Conservation (phyloP, 2,113 vertebrate species). For the Dromas ardeola region DNA sequence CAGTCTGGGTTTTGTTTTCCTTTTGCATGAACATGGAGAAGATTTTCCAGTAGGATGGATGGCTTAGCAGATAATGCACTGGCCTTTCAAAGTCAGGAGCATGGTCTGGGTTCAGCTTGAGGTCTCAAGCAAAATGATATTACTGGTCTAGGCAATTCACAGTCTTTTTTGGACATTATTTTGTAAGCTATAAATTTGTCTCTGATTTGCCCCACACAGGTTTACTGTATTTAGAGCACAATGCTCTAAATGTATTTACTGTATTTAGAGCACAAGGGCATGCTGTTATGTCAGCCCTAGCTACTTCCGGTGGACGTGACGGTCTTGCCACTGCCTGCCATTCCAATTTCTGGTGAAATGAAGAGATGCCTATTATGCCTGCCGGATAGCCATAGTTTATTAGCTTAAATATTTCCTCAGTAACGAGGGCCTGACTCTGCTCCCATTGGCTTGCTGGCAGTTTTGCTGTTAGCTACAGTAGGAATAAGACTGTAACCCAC, state of each 20-base stretch:
- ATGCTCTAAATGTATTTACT: too few species aligned
- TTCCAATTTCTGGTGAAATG: background rate
- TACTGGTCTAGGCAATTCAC: background rate
- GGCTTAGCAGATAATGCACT: slow-evolving; percentile 46
- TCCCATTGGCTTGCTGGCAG: background rate
- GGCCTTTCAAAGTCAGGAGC: background rate
- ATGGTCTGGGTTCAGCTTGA: slow-evolving; percentile 39
- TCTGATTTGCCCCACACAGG: background rate
- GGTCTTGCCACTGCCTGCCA: background rate
- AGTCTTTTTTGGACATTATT: background rate
- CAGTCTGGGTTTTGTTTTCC: slow-evolving; percentile 43
- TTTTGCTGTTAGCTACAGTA: background rate
- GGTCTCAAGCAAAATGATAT: background rate
- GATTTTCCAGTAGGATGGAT: slow-evolving; percentile 48
- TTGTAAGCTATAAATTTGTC: background rate
- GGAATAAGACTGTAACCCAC: background rate
- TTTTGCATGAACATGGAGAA: slow-evolving; percentile 25
- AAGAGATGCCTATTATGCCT: background rate
- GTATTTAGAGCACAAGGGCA: background rate
- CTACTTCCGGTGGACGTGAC: background rate
- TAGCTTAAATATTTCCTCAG: background rate
- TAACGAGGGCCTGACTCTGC: background rate
- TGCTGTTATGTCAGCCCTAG: background rate
- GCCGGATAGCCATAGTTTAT: background rate
- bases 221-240: background rate